phyloP scores from a whole-genome alignment of 2,797 vertebrate species.

The Myotis daubentonii region DNA sequence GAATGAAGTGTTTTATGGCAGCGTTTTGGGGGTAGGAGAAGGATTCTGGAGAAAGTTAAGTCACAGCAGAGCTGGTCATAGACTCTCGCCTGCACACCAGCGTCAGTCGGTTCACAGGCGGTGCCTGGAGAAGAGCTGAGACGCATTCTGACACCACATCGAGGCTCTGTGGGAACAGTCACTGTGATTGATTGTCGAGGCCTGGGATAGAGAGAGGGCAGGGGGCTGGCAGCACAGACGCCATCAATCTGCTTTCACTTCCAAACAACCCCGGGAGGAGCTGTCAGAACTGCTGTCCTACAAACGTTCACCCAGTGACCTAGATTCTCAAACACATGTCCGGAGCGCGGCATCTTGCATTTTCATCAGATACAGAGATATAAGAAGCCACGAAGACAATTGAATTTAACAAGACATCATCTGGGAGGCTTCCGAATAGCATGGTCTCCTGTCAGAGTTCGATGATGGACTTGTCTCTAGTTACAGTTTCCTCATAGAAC shows the following conservation, averaged over 20 bases:
- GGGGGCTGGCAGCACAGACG: neutral
- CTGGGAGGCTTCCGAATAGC: neutral
- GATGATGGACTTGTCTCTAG: neutral
- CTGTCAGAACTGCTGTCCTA: constrained; percentile 59
- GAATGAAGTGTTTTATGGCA: neutral
- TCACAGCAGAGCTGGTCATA: neutral
- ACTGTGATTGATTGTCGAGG: constrained; percentile 40
- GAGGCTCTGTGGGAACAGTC: constrained; percentile 1
- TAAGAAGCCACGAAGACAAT: neutral
- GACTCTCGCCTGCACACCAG: neutral
- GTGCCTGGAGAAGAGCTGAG: neutral
- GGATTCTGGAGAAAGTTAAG: neutral
- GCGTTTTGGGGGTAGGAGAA: neutral
- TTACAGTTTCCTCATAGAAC: neutral
- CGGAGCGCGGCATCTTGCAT: neutral
- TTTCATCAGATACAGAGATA: constrained; percentile 24
- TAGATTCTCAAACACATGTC: constrained; percentile 15
- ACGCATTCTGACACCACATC: neutral
- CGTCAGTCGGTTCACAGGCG: neutral
- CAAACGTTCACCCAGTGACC: constrained; percentile 67
- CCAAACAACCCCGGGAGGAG: constrained; percentile 30
- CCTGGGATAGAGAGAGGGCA: neutral
- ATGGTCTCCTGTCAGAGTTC: neutral
- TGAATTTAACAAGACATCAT: neutral
- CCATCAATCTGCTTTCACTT: constrained; percentile 43